Conservation (phyloP, 1,140 invertebrate genomes). For the Sminthurinus signatus region DNA sequence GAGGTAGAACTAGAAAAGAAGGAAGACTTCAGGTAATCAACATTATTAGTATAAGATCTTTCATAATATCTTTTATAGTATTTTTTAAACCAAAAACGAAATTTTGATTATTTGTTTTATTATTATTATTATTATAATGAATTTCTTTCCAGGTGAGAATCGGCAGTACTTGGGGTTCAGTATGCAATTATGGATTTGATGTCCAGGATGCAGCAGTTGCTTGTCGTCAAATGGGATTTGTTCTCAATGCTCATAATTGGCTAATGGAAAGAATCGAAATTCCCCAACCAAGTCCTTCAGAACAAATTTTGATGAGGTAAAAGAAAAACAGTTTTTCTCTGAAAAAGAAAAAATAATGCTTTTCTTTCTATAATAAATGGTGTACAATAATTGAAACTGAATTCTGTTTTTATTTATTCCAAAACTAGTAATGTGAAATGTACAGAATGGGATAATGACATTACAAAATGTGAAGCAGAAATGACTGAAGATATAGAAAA, state of each 20-base stretch:
- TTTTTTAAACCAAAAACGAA: too few relatives aligned
- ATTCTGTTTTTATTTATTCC: too few relatives aligned
- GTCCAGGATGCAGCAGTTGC: slow-evolving; percentile 84
- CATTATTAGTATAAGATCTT: slow-evolving; percentile 7
- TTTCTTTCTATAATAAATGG: too few relatives aligned
- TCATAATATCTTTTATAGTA: too few relatives aligned
- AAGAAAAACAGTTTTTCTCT: slow-evolving; percentile 19
- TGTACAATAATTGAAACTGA: too few relatives aligned
- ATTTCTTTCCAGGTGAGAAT: slow-evolving; percentile 58
- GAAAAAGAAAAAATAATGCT: too few relatives aligned
- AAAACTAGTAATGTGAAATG: slow-evolving; percentile 83
- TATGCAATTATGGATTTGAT: slow-evolving; percentile 95
- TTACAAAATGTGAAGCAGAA: slow-evolving; percentile 80
- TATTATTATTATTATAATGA: too few relatives aligned
- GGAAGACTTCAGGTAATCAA: slow-evolving; percentile 65
- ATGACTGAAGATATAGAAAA: slow-evolving; percentile 72
- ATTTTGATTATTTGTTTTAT: too few relatives aligned
- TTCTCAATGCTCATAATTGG: slow-evolving; percentile 89
- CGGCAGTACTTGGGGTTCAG: slow-evolving; percentile 86
- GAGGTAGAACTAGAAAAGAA: slow-evolving; percentile 65
- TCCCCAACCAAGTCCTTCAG: slow-evolving; percentile 65
- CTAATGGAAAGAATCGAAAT: slow-evolving; percentile 70
- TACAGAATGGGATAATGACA: slow-evolving; percentile 82
- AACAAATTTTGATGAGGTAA: slow-evolving; percentile 66
- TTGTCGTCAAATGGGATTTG: slow-evolving; percentile 90